These are phyloP conservation scores for Symphodus melops DNA, from an alignment of 2,113 vertebrate genomes.

Conservation along the genomic window DNA sequence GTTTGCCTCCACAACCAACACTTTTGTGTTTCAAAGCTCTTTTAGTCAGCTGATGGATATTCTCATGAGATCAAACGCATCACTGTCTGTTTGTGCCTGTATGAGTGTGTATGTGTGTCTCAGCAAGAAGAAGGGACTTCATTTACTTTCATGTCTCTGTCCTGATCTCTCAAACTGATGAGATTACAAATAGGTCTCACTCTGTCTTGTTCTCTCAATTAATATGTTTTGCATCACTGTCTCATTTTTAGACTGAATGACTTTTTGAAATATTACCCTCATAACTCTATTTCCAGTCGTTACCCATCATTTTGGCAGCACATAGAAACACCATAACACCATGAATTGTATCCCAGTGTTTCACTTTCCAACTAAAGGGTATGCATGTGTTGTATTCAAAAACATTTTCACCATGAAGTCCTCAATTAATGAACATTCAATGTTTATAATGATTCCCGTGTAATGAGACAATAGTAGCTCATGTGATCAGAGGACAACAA, in stretches of 20 bases:
- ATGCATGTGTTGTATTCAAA: not conserved
- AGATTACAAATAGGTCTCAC: constrained; percentile 51
- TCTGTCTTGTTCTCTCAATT: constrained; percentile 47
- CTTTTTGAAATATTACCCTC: constrained; percentile 57
- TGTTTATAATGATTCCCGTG: constrained; percentile 9
- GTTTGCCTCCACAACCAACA: constrained; percentile 53
- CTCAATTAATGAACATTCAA: constrained; percentile 51
- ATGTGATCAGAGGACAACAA: no score
- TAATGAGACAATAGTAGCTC: no score
- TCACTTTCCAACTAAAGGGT: constrained; percentile 9
- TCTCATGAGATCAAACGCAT: constrained; percentile 51
- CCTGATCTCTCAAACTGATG: constrained; percentile 54
- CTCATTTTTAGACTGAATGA: constrained; percentile 47
- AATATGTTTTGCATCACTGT: constrained; percentile 58
- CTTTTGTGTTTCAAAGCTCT: constrained; percentile 60
- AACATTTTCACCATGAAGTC: constrained; percentile 43
- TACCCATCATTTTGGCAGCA: constrained; percentile 42
- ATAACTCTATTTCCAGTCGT: constrained; percentile 55
- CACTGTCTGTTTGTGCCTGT: constrained; percentile 26
- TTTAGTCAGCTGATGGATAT: constrained; percentile 68
- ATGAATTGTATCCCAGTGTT: not conserved
- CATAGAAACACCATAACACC: not conserved
- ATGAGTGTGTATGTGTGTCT: constrained; percentile 25
- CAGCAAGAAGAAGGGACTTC: constrained; percentile 17
- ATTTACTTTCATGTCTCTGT: constrained; percentile 34